phyloP scores from a whole-genome alignment of 2,113 vertebrate genomes.

The Cairina moschata region DNA sequence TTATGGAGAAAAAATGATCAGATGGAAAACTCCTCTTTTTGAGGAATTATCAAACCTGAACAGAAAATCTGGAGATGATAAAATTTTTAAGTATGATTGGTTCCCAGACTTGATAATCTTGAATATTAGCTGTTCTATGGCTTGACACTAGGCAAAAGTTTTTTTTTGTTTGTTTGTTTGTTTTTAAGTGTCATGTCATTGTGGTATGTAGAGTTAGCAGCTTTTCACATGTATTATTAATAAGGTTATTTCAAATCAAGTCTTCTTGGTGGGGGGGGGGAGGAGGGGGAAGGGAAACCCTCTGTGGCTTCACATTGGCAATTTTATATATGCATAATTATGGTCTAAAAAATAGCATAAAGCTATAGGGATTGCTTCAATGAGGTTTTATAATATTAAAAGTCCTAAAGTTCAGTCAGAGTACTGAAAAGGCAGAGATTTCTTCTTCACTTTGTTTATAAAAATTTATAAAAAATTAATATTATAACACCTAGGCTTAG shows the following conservation, averaged over 20 bases:
- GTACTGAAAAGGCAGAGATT: not conserved
- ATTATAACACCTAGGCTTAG: not conserved
- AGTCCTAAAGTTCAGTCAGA: not conserved
- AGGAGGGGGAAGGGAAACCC: not conserved
- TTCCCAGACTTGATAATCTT: not conserved
- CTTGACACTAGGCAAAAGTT: not conserved
- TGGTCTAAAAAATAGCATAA: not conserved
- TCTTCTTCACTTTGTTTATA: not conserved
- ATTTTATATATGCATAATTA: not conserved
- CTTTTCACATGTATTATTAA: too few species aligned
- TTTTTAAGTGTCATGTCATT: not conserved
- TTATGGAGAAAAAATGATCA: not conserved
- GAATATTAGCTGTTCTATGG: not conserved
- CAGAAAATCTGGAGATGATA: not conserved
- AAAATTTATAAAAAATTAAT: not conserved
- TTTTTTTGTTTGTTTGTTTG: not conserved
- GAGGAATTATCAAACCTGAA: not conserved
- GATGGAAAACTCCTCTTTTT: not conserved
- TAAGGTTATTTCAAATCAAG: not conserved
- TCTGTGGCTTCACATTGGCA: not conserved
- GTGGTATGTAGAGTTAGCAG: not conserved
- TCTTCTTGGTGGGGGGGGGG: not conserved
- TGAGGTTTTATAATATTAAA: not conserved
- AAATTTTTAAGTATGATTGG: not conserved
- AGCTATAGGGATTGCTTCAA: fast-evolving